A percentile compares a stretch with the other conserved stretches of the same genome.
These are phyloP conservation scores for Cossypha polioptera DNA, from an alignment of 2,797 vertebrate genomes.

Conservation along the genomic window DNA sequence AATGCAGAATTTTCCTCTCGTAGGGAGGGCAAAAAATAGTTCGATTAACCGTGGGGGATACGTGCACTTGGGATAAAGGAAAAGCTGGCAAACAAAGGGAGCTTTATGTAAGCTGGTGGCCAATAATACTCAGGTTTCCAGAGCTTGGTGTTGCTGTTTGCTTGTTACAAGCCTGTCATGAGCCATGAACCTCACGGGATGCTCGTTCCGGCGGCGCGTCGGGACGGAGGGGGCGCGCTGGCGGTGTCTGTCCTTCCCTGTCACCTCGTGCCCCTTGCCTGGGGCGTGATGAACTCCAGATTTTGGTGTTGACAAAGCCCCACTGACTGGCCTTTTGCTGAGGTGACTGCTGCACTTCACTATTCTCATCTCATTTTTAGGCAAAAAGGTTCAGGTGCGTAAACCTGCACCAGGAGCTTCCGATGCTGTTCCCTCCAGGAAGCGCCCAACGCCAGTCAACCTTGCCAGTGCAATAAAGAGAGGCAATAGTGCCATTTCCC, in stretches of 20 bases:
- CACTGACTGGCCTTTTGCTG: neutral
- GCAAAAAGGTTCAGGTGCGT: slow-evolving; percentile 93
- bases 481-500: slow-evolving; percentile 59
- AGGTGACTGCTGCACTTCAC: slow-evolving; percentile 41
- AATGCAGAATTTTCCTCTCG: slow-evolving; percentile 33
- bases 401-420: slow-evolving; percentile 86
- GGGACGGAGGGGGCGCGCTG: neutral
- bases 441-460: slow-evolving; percentile 90
- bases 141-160: slow-evolving; percentile 16
- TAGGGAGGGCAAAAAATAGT: neutral
- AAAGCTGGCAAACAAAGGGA: slow-evolving; percentile 37
- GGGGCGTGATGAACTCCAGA: rapidly evolving
- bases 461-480: slow-evolving; percentile 87
- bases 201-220: rapidly evolving
- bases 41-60: neutral
- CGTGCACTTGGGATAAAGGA: neutral
- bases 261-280: neutral
- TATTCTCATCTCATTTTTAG: slow-evolving; percentile 69
- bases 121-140: slow-evolving; percentile 8
- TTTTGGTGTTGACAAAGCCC: neutral
- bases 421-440: slow-evolving; percentile 87
- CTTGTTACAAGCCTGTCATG: neutral
- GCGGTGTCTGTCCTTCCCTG: neutral
- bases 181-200: neutral
- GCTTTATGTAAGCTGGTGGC: neutral